Evolutionary conservation across 1,140 invertebrate genomes (phyloP).

Genomic region (Drosophila pseudoananassae): DNA sequence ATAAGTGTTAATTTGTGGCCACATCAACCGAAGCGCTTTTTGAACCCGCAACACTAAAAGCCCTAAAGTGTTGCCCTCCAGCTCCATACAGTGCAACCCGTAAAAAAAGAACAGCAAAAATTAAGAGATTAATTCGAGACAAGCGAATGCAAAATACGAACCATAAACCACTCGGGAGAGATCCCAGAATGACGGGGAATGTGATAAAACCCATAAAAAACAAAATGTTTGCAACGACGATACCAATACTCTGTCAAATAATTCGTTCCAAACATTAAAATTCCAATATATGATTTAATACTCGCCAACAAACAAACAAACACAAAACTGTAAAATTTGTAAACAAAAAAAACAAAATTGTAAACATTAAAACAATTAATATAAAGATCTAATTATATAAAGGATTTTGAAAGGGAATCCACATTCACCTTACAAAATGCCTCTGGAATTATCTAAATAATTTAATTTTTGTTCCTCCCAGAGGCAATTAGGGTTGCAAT

Average conservation of each 20-base stretch:
- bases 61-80: conserved; percentile 39
- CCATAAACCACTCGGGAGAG: conserved; percentile 58
- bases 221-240: conserved; percentile 15
- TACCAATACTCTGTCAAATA: neutral
- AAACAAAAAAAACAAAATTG: neutral
- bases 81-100: conserved; percentile 44
- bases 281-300: neutral
- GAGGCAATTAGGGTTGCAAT: conserved; percentile 59
- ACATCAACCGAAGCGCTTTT: conserved; percentile 39
- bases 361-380: neutral
- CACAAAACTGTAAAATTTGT: no score
- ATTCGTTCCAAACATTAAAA: neutral
- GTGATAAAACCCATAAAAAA: conserved; percentile 34
- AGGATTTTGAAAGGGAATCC: neutral
- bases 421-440: conserved; percentile 2
- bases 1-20: conserved; percentile 52
- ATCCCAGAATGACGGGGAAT: conserved; percentile 33
- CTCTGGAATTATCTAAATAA: conserved; percentile 23
- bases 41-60: conserved; percentile 45
- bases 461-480: conserved; percentile 32
- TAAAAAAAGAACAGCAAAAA: conserved; percentile 42
- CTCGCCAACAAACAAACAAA: no score
- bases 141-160: conserved; percentile 59
- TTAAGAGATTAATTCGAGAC: conserved; percentile 67
- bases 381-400: neutral